Evolutionary conservation across 2,888 invertebrate genomes (phyloP), one percentile per base, ranked within the genome.

Genomic region (Stenchaetothrips biformis): DNA sequence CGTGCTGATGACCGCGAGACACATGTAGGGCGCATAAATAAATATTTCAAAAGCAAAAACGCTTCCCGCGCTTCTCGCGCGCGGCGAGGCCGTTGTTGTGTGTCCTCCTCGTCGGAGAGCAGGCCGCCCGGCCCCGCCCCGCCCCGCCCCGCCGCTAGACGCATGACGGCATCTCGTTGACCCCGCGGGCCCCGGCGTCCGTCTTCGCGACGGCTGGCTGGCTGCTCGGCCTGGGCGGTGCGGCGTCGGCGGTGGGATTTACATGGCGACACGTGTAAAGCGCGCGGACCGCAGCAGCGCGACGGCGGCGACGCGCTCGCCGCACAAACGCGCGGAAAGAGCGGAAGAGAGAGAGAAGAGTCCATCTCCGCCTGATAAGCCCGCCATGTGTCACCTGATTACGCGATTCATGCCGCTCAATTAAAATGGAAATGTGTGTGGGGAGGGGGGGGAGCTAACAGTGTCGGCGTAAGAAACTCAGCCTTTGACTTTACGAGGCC

Each of bases 41-140:
- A 74, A 74, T 74, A 74, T 74, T 74, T 74, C 67, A 74, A 74
- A 74, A 74, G 67, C 67, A 25, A 74, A 25, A 74, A 74, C 16
- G 59, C 37, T 37, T 37, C 37, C 37, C 37, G 37, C 37, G 37
- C 37, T 37, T 37, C 37, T 37, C 37, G 37, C 37, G 37, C 37
- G 37, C 37, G 37, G 37, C 37, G 37, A 37, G 37, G 37, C 37
- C 37, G 37, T 37, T 37, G 37, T 37, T 37, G 37, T 37, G 37
- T 37, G 37, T 37, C 37, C 37, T 37, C 37, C 37, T 37, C 37
- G 37, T 37, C 37, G 37, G 37, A 1, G 37, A 37, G 37, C 37
- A 37, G 37, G 37, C 37, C 37, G 37, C 37, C 37, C 67, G 8
- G 67, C 2, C 37, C 67, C 25, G 67, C 2, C 11, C 16, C 18